A percentile compares a stretch with the other conserved stretches of the same genome.
Conservation (phyloP, 2,797 vertebrate species). For the Enteromius argenteus region DNA sequence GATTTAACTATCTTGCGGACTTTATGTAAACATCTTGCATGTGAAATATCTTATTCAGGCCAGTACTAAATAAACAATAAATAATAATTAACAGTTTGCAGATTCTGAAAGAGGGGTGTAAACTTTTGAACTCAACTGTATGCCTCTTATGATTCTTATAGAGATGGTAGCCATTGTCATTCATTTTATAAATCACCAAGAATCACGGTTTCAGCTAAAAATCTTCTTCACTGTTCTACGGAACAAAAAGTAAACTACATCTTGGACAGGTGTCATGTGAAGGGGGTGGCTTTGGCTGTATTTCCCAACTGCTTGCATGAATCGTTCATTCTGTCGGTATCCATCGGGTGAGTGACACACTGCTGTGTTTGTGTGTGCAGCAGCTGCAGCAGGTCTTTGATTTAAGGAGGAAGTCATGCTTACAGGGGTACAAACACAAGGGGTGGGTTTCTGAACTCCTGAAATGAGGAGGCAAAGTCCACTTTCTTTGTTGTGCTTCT, state of each 20-base stretch:
- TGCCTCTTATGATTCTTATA: background rate
- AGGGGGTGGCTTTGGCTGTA: conserved; percentile 26
- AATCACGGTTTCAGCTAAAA: background rate
- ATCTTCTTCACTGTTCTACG: background rate
- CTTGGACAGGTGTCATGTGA: background rate
- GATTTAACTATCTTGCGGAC: too few species aligned
- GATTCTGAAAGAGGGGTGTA: too few species aligned
- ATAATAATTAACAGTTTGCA: too few species aligned
- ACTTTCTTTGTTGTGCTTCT: background rate
- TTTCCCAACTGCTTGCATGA: conserved; percentile 50
- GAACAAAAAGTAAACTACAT: background rate
- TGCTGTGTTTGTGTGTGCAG: conserved; percentile 17
- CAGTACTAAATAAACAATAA: too few species aligned
- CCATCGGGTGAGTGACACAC: conserved; percentile 29
- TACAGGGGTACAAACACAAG: conserved; percentile 1
- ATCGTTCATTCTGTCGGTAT: conserved; percentile 50
- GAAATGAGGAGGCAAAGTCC: conserved; percentile 2
- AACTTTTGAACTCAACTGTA: background rate
- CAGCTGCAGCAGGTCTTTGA: conserved; percentile 21
- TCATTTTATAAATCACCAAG: background rate
- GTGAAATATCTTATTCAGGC: too few species aligned
- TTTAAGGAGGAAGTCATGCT: conserved; percentile 21
- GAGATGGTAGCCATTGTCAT: background rate
- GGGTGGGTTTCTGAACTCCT: background rate
- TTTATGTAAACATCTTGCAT: too few species aligned